Base-by-base conservation (phyloP, 2,888 invertebrate species). In the Congeria kusceri region DNA sequence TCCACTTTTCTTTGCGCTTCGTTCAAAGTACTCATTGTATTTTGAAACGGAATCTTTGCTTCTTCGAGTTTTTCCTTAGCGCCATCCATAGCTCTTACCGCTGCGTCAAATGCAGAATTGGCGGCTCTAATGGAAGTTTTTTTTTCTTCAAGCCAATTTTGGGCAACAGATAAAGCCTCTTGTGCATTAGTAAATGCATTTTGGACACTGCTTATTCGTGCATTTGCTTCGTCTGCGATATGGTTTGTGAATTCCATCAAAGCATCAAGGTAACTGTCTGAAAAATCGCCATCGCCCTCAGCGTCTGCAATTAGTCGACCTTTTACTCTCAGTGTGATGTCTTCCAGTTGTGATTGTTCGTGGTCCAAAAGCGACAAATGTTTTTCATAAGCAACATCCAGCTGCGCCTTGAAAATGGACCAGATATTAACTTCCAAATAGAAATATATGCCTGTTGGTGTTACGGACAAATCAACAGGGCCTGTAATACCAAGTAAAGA, bases 1-100 rank as follows among this genome's bases (percentile, higher is more conserved):
- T 85, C 83, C 15, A 85, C 74, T 3, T 76, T 75, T 66, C 61
- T 74, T 28, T 85, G 79, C 7, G 83, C 85, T 15, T 28, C 29
- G 1, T 65, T 58, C 1, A 85, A 58, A 56, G 64, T 69, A 56
- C 61, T 58, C 7, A 82, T 11, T 3, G 85, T 83, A 49, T 27
- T 66, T 47, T 76, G 27, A 74, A 71, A 85, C 1, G 85, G 83
- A 20, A 47, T 63, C 49, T 82, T 85, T 39, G 82, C 80, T 28
- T 62, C 64, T 61, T 85, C 85, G 15, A 85, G 53, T 53, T 72
- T 80, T 4, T 74, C 49, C 32, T 84, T 80, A 2, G 72, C 83
- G 2, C 7, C 25, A 46, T 85, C 80, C 13, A 85, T 62, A 39
- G 18, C 28, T 25, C 27, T 58, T 46, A 85, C 63, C 3, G 80